These are phyloP conservation scores for Hydractinia echinata DNA, from an alignment of 30 jellyfish, hydroid and myxozoan genomes.

Conservation along the genomic window DNA sequence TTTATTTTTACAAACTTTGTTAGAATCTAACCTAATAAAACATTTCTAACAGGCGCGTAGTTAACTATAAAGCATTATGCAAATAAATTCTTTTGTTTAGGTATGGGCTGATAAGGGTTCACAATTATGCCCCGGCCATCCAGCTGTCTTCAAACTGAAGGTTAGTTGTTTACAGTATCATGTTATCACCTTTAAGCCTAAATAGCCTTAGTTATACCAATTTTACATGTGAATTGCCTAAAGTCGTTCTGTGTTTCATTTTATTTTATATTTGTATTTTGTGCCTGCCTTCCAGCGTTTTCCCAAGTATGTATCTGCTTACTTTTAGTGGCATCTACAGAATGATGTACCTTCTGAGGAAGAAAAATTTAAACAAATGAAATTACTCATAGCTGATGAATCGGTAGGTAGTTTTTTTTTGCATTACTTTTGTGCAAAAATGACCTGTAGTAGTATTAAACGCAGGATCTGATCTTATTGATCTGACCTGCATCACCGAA, in stretches of 20 bases:
- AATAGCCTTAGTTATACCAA: background rate
- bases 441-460: too few species aligned
- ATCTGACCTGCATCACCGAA: too few species aligned
- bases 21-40: too few species aligned
- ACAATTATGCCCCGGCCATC: constrained; percentile 56
- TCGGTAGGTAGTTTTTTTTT: constrained; percentile 34
- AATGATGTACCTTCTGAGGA: background rate
- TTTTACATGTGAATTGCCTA: background rate
- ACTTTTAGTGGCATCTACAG: constrained; percentile 63
- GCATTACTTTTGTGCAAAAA: too few species aligned
- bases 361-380: constrained; percentile 58
- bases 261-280: too few species aligned
- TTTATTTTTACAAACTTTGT: too few species aligned
- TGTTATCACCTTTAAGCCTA: background rate
- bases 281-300: too few species aligned
- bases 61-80: too few species aligned
- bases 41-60: too few species aligned
- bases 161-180: constrained; percentile 23
- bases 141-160: constrained; percentile 58
- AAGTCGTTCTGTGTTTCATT: too few species aligned
- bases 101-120: constrained; percentile 93
- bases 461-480: too few species aligned
- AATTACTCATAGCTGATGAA: constrained; percentile 69
- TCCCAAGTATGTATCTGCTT: background rate
- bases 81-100: constrained; percentile 2